Evolutionary conservation across 2,113 vertebrate species (phyloP).

Genomic region (Oxyura jamaicensis): DNA sequence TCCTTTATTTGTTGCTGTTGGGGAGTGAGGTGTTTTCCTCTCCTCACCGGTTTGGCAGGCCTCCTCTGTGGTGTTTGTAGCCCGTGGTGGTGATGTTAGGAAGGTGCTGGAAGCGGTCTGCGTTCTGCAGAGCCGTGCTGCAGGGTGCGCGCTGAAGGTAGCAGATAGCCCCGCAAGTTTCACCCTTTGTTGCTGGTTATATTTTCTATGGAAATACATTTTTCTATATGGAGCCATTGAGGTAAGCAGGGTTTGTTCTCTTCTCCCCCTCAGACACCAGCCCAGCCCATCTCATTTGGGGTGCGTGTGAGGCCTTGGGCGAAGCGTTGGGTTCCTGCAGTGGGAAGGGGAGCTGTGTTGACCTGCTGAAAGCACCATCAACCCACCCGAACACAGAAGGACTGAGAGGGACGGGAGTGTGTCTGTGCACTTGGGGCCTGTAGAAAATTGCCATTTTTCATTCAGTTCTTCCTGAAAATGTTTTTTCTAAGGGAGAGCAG

Average conservation of each 20-base stretch:
- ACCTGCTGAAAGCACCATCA: neutral
- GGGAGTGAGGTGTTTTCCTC: neutral
- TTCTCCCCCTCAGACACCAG: neutral
- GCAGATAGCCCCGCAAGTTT: neutral
- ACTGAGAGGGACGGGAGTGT: neutral
- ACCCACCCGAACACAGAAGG: fast-evolving
- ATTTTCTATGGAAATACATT: neutral
- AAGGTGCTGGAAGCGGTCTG: slow-evolving; percentile 14
- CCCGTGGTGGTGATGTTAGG: neutral
- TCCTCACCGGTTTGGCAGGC: neutral
- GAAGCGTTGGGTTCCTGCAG: neutral
- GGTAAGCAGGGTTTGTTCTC: neutral
- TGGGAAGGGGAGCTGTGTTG: neutral
- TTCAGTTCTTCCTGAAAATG: neutral
- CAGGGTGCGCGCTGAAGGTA: neutral
- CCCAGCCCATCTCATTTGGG: neutral
- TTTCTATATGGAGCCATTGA: neutral
- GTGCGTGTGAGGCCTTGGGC: neutral
- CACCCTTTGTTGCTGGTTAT: neutral
- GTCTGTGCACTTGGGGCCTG: fast-evolving
- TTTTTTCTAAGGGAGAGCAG: neutral
- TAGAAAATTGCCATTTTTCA: neutral
- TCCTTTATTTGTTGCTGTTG: neutral
- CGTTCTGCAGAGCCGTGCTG: no score
- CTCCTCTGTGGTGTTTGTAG: neutral